Evolutionary conservation across 1,140 invertebrate species (phyloP).

Genomic region (Polypedilum pembai): DNA sequence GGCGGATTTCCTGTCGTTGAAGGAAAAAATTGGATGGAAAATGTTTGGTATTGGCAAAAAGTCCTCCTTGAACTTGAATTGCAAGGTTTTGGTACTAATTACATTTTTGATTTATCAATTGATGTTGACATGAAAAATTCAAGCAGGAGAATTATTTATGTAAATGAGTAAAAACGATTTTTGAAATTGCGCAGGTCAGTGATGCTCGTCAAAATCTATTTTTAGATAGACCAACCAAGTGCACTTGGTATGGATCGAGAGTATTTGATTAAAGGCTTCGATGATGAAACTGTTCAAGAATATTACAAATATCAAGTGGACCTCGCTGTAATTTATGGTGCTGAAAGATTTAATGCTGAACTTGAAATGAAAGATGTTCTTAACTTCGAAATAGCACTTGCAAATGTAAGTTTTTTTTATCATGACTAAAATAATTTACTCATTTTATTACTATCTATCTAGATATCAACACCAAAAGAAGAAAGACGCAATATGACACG

Average conservation of each 20-base stretch:
- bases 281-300: conserved; percentile 37
- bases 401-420: conserved; percentile 50
- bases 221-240: conserved; percentile 55
- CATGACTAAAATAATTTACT: conserved; percentile 42
- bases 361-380: conserved; percentile 50
- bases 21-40: conserved; percentile 2
- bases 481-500: conserved; percentile 56
- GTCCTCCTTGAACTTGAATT: neutral
- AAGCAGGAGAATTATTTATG: neutral
- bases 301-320: conserved; percentile 43
- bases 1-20: conserved; percentile 2
- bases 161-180: neutral
- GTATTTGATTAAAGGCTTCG: conserved; percentile 48
- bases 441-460: conserved; percentile 29
- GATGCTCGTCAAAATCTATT: neutral
- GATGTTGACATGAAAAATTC: conserved; percentile 25
- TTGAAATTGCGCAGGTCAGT: neutral
- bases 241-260: conserved; percentile 50
- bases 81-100: neutral
- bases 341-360: conserved; percentile 42
- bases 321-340: conserved; percentile 51
- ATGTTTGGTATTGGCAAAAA: neutral
- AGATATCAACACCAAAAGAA: conserved; percentile 54
- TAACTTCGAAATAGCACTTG: conserved; percentile 53
- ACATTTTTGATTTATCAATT: neutral